These are phyloP conservation scores for Anoplophora glabripennis DNA, from an alignment of 1,140 invertebrate species.

Conservation along the genomic window DNA sequence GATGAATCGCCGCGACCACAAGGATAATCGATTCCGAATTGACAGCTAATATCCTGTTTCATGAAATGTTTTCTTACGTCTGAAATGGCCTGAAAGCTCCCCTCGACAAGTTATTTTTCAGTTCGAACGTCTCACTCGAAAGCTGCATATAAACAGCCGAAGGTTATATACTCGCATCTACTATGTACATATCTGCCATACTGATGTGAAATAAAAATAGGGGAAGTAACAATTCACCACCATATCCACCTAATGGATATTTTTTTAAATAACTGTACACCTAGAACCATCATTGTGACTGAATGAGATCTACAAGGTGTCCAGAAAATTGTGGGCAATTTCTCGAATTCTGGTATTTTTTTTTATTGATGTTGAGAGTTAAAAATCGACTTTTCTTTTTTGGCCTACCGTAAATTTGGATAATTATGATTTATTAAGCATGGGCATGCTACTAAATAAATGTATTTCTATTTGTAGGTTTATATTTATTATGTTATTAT, in stretches of 20 bases:
- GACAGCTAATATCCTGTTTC: constrained; percentile 8
- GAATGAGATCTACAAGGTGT: not conserved
- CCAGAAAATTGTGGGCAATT: too few species aligned
- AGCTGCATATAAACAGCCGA: not conserved
- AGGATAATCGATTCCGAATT: constrained; percentile 1
- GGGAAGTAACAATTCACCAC: not conserved
- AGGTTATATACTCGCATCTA: too few species aligned
- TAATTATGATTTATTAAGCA: too few species aligned
- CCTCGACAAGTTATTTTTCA: constrained; percentile 3
- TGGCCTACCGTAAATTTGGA: too few species aligned
- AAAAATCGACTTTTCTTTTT: too few species aligned
- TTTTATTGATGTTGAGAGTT: too few species aligned
- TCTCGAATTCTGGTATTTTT: too few species aligned
- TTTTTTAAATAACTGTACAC: not conserved
- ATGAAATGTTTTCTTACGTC: not conserved
- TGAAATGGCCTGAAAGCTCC: not conserved
- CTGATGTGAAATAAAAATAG: not conserved
- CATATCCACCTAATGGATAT: not conserved
- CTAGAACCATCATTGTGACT: not conserved
- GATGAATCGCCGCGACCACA: too few species aligned
- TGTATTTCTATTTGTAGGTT: too few species aligned
- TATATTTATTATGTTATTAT: too few species aligned
- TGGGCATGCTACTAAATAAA: too few species aligned
- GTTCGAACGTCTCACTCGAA: not conserved
- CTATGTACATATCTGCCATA: not conserved